Evolutionary conservation across 2,797 vertebrate species (phyloP).

Genomic region (Lacerta agilis): DNA sequence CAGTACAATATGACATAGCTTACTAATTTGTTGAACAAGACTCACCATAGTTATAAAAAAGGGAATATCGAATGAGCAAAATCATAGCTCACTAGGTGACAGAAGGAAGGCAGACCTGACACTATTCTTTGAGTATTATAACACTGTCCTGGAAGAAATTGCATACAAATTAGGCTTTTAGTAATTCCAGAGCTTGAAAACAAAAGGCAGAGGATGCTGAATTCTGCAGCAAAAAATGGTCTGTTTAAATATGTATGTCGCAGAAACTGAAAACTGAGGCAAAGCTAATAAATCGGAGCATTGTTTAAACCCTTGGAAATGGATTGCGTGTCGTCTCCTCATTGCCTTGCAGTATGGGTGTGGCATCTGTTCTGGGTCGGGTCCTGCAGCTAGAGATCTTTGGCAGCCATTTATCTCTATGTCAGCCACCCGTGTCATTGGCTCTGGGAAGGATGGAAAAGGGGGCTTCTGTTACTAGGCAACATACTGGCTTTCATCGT

Average conservation of each 20-base stretch:
- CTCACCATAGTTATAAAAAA: slow-evolving; percentile 64
- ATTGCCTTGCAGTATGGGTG: neutral
- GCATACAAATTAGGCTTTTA: slow-evolving; percentile 50
- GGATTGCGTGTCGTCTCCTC: neutral
- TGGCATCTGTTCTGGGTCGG: no score
- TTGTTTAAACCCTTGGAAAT: neutral
- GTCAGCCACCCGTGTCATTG: neutral
- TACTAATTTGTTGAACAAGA: slow-evolving; percentile 71
- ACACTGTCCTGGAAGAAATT: slow-evolving; percentile 61
- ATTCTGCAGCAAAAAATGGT: slow-evolving; percentile 54
- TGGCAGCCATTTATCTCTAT: neutral
- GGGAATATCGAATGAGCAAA: slow-evolving; percentile 52
- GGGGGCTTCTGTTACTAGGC: neutral
- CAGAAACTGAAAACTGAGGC: slow-evolving; percentile 51
- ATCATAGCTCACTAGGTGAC: slow-evolving; percentile 28
- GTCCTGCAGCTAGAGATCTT: neutral
- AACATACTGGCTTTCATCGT: neutral
- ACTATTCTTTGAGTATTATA: slow-evolving; percentile 59
- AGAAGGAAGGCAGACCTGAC: slow-evolving; percentile 47
- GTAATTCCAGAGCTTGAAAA: slow-evolving; percentile 60
- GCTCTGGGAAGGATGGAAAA: neutral
- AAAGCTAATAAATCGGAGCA: slow-evolving; percentile 32
- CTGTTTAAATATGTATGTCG: slow-evolving; percentile 54
- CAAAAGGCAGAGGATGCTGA: slow-evolving; percentile 45
- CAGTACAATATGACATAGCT: slow-evolving; percentile 26